phyloP scores from a whole-genome alignment of 2,113 vertebrate species.

The Lepus europaeus region DNA sequence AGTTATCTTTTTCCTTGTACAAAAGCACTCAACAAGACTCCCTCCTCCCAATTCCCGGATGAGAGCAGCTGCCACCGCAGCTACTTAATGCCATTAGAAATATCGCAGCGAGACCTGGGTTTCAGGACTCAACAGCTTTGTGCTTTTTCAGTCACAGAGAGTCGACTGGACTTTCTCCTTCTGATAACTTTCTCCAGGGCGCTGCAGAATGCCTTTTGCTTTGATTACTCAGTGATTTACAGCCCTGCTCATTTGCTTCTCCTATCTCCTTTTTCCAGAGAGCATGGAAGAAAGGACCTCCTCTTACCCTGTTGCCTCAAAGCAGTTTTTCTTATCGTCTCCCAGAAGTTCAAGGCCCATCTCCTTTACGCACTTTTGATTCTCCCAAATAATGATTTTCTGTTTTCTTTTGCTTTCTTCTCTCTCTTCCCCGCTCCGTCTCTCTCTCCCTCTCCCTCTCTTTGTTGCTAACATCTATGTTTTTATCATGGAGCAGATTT shows the following conservation, averaged over 20 bases:
- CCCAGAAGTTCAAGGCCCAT: conserved; percentile 33
- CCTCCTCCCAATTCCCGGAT: not conserved
- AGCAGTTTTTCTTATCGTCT: conserved; percentile 69
- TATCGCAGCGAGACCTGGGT: not conserved
- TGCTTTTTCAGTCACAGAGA: not conserved
- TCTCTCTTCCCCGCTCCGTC: not conserved
- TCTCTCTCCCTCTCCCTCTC: not conserved
- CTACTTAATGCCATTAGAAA: not conserved
- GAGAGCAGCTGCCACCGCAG: not conserved
- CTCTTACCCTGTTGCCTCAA: conserved; percentile 56
- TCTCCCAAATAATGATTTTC: conserved; percentile 46
- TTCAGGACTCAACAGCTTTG: not conserved
- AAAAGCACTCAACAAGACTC: conserved; percentile 31
- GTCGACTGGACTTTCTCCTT: conserved; percentile 22
- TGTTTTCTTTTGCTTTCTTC: not conserved
- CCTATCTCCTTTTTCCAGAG: conserved; percentile 33
- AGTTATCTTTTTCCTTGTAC: conserved; percentile 33
- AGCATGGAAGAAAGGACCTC: not conserved
- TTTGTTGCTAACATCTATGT: not conserved
- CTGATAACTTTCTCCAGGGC: not conserved
- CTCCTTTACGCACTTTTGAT: not conserved
- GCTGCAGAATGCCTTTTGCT: not conserved
- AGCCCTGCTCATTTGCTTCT: conserved; percentile 41
- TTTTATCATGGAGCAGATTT: not conserved
- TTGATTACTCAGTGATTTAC: conserved; percentile 54